These are phyloP conservation scores for Penaeus indicus DNA, from an alignment of 1,140 invertebrate species.

Conservation along the genomic window DNA sequence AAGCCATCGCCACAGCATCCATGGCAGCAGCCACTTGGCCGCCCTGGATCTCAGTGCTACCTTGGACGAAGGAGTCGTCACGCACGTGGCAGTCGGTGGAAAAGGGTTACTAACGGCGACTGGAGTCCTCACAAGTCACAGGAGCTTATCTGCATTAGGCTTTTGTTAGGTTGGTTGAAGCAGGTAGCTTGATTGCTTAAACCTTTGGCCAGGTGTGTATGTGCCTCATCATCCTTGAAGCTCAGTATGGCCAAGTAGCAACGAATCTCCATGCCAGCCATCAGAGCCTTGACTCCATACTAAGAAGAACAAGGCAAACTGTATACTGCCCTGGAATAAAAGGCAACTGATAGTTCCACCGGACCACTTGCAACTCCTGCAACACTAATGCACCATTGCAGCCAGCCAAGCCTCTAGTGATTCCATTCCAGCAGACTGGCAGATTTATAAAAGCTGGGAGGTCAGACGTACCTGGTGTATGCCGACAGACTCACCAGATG, in stretches of 20 bases:
- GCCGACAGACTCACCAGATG: conserved; percentile 13
- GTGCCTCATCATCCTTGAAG: not conserved
- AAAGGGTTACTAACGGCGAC: not conserved
- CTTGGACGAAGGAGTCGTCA: not conserved
- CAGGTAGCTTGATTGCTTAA: not conserved
- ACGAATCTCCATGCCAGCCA: not conserved
- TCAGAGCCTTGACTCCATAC: conserved; percentile 29
- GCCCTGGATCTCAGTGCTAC: no score
- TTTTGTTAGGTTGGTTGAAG: not conserved
- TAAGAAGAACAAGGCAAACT: not conserved
- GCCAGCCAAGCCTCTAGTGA: not conserved
- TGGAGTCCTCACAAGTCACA: not conserved
- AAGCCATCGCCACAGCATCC: not conserved
- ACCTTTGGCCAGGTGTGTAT: not conserved
- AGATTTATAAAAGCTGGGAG: not conserved
- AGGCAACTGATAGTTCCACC: not conserved
- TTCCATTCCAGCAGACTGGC: conserved; percentile 15
- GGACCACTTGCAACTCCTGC: not conserved
- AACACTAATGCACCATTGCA: not conserved
- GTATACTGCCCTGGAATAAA: conserved; percentile 36
- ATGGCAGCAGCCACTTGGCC: not conserved
- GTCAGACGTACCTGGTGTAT: not conserved
- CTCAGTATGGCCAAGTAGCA: not conserved
- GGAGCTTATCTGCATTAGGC: not conserved
- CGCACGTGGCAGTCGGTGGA: not conserved